phyloP scores from a whole-genome alignment of 2,113 vertebrate genomes.

The Colius striatus region DNA sequence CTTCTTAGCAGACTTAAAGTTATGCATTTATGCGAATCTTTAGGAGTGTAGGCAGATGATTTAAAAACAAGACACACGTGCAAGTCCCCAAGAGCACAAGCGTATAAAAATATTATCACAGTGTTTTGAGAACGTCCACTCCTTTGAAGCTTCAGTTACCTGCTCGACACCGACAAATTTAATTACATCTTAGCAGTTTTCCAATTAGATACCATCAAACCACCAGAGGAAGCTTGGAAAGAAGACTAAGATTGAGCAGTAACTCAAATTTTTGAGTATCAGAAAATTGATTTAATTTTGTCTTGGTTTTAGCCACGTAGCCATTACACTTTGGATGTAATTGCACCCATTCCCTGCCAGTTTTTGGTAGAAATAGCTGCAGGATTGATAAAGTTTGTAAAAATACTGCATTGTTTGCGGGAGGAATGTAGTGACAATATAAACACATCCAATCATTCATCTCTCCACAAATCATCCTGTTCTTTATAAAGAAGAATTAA shows the following conservation, averaged over 20 bases:
- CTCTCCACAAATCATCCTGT: background rate
- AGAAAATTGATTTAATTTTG: background rate
- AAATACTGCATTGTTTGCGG: background rate
- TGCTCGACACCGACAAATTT: background rate
- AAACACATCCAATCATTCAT: background rate
- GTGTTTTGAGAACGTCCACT: background rate
- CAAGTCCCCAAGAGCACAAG: background rate
- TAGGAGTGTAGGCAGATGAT: background rate
- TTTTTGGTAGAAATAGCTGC: background rate
- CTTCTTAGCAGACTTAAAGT: background rate
- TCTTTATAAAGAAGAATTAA: background rate
- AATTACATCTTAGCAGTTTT: background rate
- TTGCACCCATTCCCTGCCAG: background rate
- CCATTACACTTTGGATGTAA: background rate
- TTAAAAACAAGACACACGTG: background rate
- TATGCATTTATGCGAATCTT: background rate
- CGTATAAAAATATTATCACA: background rate
- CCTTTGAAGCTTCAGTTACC: background rate
- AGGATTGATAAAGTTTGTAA: background rate
- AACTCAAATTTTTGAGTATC: background rate
- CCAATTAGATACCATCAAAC: background rate
- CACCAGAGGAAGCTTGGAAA: background rate
- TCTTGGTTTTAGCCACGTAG: background rate
- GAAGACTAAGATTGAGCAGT: background rate
- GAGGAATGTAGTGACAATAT: background rate